These are phyloP conservation scores for Lagocephalus sceleratus DNA, from an alignment of 2,797 vertebrate species.

Conservation along the genomic window DNA sequence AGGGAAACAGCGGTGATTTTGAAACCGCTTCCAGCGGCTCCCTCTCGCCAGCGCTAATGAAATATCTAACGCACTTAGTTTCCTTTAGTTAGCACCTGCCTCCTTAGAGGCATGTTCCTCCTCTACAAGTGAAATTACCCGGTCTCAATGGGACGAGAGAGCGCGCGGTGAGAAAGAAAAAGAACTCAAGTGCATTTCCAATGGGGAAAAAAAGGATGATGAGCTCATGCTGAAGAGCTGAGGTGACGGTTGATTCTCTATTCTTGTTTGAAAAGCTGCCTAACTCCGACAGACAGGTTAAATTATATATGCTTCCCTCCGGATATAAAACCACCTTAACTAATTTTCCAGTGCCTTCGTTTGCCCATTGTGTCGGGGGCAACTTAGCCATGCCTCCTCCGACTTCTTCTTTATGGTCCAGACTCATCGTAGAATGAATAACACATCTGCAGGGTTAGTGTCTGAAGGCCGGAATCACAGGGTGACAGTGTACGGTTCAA, in stretches of 20 bases:
- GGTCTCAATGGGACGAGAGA: constrained; percentile 57
- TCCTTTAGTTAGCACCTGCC: constrained; percentile 63
- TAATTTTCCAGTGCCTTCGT: constrained; percentile 31
- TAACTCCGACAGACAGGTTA: constrained; percentile 16
- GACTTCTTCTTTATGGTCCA: constrained; percentile 18
- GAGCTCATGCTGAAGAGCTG: constrained; percentile 25
- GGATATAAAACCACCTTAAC: constrained; percentile 34
- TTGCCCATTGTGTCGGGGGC: constrained; percentile 17
- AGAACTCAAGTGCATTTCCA: constrained; percentile 50
- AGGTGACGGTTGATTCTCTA: constrained; percentile 21
- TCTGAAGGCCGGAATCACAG: constrained; percentile 19
- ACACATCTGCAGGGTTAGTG: constrained; percentile 22
- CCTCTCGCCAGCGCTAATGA: constrained; percentile 48
- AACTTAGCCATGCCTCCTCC: constrained; percentile 11
- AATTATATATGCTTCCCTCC: constrained; percentile 2
- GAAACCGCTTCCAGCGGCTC: constrained; percentile 40
- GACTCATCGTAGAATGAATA: constrained; percentile 30
- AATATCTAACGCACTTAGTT: constrained; percentile 64
- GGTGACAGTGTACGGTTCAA: constrained; percentile 46
- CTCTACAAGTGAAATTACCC: constrained; percentile 58
- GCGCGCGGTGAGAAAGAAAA: constrained; percentile 47
- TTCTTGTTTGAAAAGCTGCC: constrained; percentile 5
- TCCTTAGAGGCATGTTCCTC: constrained; percentile 62
- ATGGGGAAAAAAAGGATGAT: constrained; percentile 34
- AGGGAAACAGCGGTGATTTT: constrained; percentile 20